Conservation (phyloP, 2,888 invertebrate species). For the Nematopogon swammerdamellus region DNA sequence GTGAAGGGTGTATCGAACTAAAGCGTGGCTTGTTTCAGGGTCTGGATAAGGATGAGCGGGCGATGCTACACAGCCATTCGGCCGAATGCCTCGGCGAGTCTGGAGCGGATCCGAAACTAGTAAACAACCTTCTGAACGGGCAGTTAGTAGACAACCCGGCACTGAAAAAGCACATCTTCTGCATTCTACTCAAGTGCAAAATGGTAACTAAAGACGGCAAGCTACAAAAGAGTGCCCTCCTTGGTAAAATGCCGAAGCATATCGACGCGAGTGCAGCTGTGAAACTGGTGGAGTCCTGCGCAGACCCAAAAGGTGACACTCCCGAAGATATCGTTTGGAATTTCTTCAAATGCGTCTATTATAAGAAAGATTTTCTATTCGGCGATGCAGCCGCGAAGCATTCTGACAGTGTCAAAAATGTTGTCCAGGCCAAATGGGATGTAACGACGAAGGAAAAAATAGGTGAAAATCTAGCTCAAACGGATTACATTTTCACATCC, state of each 20-base stretch:
- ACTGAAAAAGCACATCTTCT: conserved; percentile 34
- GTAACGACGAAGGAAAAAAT: no score
- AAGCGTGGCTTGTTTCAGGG: no score
- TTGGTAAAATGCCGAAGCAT: conserved; percentile 26
- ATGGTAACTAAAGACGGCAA: conserved; percentile 42
- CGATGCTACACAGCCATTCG: conserved; percentile 43
- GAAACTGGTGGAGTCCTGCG: conserved; percentile 35
- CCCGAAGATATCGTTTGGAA: conserved; percentile 44
- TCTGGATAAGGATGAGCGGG: no score
- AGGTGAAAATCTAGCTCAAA: no score
- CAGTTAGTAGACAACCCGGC: conserved; percentile 19
- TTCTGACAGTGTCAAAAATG: no score
- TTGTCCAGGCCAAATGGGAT: no score
- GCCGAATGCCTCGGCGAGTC: conserved; percentile 29
- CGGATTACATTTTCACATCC: no score
- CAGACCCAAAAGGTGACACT: conserved; percentile 26
- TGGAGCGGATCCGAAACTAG: conserved; percentile 16
- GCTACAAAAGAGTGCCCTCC: conserved; percentile 32
- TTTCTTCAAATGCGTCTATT: conserved; percentile 40
- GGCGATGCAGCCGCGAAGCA: no score
- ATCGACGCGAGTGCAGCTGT: conserved; percentile 30
- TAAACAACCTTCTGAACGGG: conserved; percentile 10
- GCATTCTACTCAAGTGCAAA: conserved; percentile 41
- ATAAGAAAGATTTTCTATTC: conserved; percentile 35
- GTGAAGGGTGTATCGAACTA: no score